Evolutionary conservation across 2,888 invertebrate species (phyloP).

Genomic region (Branchellion lobata): DNA sequence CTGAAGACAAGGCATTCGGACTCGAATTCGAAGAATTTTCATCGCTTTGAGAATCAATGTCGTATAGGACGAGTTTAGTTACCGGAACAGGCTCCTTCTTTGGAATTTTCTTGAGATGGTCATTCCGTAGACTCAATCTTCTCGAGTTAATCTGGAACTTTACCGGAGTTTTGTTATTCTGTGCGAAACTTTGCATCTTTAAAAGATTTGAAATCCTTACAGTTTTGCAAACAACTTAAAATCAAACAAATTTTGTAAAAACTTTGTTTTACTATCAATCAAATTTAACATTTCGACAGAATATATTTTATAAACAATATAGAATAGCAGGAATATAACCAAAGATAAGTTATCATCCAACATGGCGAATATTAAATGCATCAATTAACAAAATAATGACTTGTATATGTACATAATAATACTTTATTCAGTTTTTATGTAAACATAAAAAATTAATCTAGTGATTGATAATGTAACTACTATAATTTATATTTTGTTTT

Average conservation of each 20-base stretch:
- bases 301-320: constrained; percentile 10
- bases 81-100: not conserved
- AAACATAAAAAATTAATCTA: no score
- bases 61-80: constrained; percentile 15
- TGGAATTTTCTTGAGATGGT: not conserved
- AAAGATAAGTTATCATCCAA: not conserved
- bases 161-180: constrained; percentile 6
- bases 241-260: not conserved
- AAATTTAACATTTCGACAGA: not conserved
- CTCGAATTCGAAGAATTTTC: not conserved
- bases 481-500: not conserved
- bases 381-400: no score
- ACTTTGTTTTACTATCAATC: not conserved
- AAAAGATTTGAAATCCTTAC: not conserved
- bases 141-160: constrained; percentile 12
- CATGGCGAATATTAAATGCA: constrained; percentile 11
- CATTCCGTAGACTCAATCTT: not conserved
- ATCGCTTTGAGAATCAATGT: constrained; percentile 24
- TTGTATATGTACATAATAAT: no score
- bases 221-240: not conserved
- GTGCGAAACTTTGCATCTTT: constrained; percentile 8
- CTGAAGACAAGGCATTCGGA: not conserved
- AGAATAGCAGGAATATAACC: not conserved
- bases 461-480: not conserved
- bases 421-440: no score